Conservation (phyloP, 92 coral and sea anemone species). For the Parazoanthus swiftii region DNA sequence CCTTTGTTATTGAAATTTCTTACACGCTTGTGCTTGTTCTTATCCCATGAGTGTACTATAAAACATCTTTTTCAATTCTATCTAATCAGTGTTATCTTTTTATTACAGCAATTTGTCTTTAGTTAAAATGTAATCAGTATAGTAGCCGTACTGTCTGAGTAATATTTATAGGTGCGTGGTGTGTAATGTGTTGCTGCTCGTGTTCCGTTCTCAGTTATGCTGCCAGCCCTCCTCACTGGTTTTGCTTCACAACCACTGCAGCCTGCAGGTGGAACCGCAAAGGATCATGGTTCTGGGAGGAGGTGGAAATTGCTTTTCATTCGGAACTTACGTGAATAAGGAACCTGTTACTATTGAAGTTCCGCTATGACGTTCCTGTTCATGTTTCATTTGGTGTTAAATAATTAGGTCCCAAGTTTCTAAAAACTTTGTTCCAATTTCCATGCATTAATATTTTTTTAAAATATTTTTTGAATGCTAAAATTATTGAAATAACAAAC, state of each 20-base stretch:
- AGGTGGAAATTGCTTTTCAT: constrained; percentile 90
- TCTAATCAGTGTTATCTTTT: too few relatives aligned
- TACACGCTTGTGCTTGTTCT: too few relatives aligned
- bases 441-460: too few relatives aligned
- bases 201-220: constrained; percentile 43
- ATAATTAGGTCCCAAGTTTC: too few relatives aligned
- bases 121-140: too few relatives aligned
- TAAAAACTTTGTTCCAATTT: too few relatives aligned
- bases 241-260: constrained; percentile 82
- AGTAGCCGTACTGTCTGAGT: background rate
- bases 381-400: background rate
- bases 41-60: too few relatives aligned
- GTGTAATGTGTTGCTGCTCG: background rate
- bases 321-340: constrained; percentile 76
- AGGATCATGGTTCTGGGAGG: constrained; percentile 80
- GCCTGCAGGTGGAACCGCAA: constrained; percentile 57
- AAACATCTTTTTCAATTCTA: too few relatives aligned
- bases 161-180: background rate
- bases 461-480: too few relatives aligned
- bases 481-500: too few relatives aligned
- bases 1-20: too few relatives aligned
- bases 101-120: too few relatives aligned
- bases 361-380: constrained; percentile 42
- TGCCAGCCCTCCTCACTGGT: constrained; percentile 49
- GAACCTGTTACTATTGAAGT: constrained; percentile 48